Base-by-base conservation (phyloP, 2,797 vertebrate genomes). In the Pantherophis alleghaniensis region DNA sequence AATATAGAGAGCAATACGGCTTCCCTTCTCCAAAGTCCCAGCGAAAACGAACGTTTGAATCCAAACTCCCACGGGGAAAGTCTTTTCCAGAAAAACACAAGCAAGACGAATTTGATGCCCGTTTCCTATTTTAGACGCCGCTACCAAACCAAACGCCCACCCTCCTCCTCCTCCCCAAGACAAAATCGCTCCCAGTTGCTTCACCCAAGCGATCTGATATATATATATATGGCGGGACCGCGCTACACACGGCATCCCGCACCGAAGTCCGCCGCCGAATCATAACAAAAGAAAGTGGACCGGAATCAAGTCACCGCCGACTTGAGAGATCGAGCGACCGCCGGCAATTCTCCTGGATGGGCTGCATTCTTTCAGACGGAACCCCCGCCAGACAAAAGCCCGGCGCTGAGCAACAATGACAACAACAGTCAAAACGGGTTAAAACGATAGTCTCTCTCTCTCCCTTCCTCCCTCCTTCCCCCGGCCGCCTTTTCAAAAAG, bases 71-170 rank as follows among this genome's bases (percentile, higher is more conserved):
- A 47, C 9, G 74, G 74, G 18, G 18, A 42, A 42, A 42, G 74
- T 79, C 32, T 37, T 88, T 47, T 42, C 6, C 24, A 2, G 11
- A 57, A 13, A 20, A 32, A 56, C 94, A 37, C 91, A 92, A 90
- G 94, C 94, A 60, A 91, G 96, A 94, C 93, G 93, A 95, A 96
- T 95, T 66, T 94, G 89, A 42, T 9, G 94, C 87, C 93, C 57
- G 69, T 97, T 97, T 95, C 96, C 97, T 97, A 96, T 97, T 97
- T 96, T 96, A 96, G 95, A 96, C 96, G 95, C 92, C 87, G 95
- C 95, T 93, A 14, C 26, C 53, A 32, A 24, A 51, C 47, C 47
- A 51, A 51, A 51, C 47, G 47, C 47, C 47, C n/a, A n/a, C 32
- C 89, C n/a, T 26, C 86, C 83, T 86, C 59, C 26, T 83, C 9